Conservation (phyloP, 2,888 invertebrate species). For the Limnephilus auricula region DNA sequence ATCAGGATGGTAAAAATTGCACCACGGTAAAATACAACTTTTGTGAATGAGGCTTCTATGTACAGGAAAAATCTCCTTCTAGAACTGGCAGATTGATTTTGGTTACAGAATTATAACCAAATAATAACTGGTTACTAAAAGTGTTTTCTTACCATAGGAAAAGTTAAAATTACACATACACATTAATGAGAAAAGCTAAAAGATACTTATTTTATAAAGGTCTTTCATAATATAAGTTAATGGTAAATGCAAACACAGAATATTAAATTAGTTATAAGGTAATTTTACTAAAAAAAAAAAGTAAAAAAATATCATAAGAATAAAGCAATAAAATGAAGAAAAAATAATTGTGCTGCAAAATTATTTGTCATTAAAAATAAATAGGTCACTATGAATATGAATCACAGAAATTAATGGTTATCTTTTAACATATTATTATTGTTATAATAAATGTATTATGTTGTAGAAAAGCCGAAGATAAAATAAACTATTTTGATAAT, state of each 20-base stretch:
- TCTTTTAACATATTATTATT: neutral
- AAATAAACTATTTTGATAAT: neutral
- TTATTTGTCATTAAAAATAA: neutral
- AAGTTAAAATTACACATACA: neutral
- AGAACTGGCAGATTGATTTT: neutral
- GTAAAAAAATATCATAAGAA: neutral
- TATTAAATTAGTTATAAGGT: neutral
- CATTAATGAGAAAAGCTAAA: slow-evolving; percentile 14
- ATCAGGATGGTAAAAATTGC: neutral
- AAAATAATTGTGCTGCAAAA: neutral
- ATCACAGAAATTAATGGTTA: slow-evolving; percentile 21
- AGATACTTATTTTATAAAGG: slow-evolving; percentile 15
- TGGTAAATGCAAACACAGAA: slow-evolving; percentile 19
- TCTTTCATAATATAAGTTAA: slow-evolving; percentile 16
- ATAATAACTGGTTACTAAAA: neutral
- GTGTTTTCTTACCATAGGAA: neutral
- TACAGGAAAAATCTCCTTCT: neutral
- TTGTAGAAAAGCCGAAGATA: neutral
- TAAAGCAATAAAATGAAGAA: neutral
- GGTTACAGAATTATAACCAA: neutral
- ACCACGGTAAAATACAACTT: neutral
- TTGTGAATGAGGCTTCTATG: neutral
- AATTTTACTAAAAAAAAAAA: neutral
- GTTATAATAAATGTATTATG: neutral
- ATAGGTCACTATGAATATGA: slow-evolving; percentile 2